Conservation (phyloP, 1,140 invertebrate genomes). For the Lithobius niger region DNA sequence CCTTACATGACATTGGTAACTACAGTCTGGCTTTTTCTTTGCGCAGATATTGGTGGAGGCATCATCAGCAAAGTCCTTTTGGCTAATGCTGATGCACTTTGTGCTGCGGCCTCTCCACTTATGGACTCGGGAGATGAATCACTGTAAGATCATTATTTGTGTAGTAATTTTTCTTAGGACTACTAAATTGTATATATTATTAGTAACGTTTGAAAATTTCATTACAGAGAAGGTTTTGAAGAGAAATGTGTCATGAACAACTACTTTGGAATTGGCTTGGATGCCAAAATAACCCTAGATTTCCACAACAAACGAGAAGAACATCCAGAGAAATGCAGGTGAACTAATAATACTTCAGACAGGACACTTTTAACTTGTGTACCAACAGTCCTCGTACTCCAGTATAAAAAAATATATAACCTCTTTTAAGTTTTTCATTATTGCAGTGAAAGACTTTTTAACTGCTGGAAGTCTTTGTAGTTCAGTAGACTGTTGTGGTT, state of each 20-base stretch:
- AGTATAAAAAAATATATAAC: too few species aligned
- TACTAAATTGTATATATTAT: slow-evolving; percentile 1
- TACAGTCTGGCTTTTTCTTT: slow-evolving; percentile 17
- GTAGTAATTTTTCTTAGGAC: neutral
- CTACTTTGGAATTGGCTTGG: slow-evolving; percentile 97
- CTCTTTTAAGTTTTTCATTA: too few species aligned
- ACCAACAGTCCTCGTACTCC: too few species aligned
- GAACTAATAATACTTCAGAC: slow-evolving; percentile 22
- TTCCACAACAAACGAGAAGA: slow-evolving; percentile 97
- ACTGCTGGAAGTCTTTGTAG: too few species aligned
- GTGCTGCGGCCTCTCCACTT: slow-evolving; percentile 81
- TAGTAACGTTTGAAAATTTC: neutral
- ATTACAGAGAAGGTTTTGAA: slow-evolving; percentile 66
- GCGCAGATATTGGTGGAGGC: slow-evolving; percentile 42
- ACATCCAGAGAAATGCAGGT: slow-evolving; percentile 93
- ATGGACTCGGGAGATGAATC: slow-evolving; percentile 84
- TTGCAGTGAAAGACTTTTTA: too few species aligned
- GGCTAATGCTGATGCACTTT: slow-evolving; percentile 91
- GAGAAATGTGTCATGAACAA: slow-evolving; percentile 98
- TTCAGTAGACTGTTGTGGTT: too few species aligned
- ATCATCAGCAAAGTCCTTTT: slow-evolving; percentile 81
- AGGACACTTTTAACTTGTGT: neutral
- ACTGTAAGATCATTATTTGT: slow-evolving; percentile 36
- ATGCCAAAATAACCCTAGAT: slow-evolving; percentile 94
- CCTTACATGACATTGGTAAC: neutral